These are phyloP conservation scores for Heliconius ethilla DNA, from an alignment of 2,888 invertebrate species.

Conservation along the genomic window DNA sequence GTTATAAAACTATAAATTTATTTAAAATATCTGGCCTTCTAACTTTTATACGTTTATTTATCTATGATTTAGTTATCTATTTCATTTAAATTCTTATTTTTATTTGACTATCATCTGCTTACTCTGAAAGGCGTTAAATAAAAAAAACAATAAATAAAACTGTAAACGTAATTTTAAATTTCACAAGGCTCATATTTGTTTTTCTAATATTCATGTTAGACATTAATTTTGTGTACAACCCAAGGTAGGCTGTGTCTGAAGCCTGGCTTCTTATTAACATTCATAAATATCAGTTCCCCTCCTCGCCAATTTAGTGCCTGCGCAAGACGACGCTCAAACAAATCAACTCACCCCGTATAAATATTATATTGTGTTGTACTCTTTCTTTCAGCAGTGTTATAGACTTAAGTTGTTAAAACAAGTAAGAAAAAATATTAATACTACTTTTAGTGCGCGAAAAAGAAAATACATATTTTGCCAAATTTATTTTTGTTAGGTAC, in stretches of 20 bases:
- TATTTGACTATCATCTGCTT: not conserved
- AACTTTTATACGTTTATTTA: no score
- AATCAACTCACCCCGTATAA: slow-evolving; percentile 53
- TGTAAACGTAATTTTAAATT: slow-evolving; percentile 16
- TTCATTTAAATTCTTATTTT: not conserved
- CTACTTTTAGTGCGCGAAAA: not conserved
- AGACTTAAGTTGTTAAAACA: not conserved
- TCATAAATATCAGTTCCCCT: slow-evolving; percentile 74
- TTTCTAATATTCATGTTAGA: slow-evolving; percentile 17
- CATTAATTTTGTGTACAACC: slow-evolving; percentile 28
- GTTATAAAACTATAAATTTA: no score
- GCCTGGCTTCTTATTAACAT: slow-evolving; percentile 73
- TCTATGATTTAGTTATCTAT: not conserved
- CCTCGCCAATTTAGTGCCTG: slow-evolving; percentile 61
- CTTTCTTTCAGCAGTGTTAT: slow-evolving; percentile 8
- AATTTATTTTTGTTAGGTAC: not conserved
- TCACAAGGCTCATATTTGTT: slow-evolving; percentile 16
- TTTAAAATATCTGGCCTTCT: no score
- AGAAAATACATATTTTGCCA: not conserved
- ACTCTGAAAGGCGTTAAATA: not conserved
- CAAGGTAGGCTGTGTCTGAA: slow-evolving; percentile 66
- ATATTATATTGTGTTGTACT: slow-evolving; percentile 22
- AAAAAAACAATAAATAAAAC: slow-evolving; percentile 5
- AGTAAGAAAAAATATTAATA: not conserved
- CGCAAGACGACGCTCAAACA: slow-evolving; percentile 59